Conservation (phyloP, 1,140 invertebrate species). For the Arion vulgaris region DNA sequence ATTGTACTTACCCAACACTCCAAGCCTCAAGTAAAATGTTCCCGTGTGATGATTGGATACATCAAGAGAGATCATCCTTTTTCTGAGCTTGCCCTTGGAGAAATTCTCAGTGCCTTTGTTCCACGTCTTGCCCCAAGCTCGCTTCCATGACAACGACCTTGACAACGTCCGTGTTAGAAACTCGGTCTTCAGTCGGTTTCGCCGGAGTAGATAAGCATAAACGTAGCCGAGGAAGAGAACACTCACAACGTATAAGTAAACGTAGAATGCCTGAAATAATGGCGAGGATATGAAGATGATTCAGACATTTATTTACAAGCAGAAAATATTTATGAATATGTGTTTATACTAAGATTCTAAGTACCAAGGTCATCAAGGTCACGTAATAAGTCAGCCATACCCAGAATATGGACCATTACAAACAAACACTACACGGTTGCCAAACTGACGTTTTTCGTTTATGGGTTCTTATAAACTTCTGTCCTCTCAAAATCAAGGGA, state of each 20-base stretch:
- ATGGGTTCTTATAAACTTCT: too few relatives aligned
- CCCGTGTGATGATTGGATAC: conserved; percentile 74
- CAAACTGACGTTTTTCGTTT: too few relatives aligned
- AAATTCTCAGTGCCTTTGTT: conserved; percentile 17
- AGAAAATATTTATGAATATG: neutral
- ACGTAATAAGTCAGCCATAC: too few relatives aligned
- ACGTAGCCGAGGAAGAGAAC: conserved; percentile 96
- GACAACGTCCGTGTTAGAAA: conserved; percentile 18
- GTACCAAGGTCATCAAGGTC: too few relatives aligned
- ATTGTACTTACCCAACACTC: conserved; percentile 86
- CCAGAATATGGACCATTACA: too few relatives aligned
- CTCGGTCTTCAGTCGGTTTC: conserved; percentile 1
- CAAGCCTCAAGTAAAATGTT: conserved; percentile 95
- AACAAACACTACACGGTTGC: too few relatives aligned
- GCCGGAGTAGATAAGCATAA: conserved; percentile 89
- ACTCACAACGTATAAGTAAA: conserved; percentile 94
- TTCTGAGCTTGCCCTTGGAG: conserved; percentile 17
- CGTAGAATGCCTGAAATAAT: conserved; percentile 89
- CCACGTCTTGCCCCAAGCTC: neutral
- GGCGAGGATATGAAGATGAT: neutral
- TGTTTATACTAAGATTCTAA: neutral
- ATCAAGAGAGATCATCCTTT: conserved; percentile 43
- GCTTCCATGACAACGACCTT: conserved; percentile 15
- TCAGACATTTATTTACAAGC: neutral
- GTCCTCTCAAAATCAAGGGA: too few relatives aligned